phyloP scores from a whole-genome alignment of 2,797 vertebrate genomes.

The Naso thynnoides region DNA sequence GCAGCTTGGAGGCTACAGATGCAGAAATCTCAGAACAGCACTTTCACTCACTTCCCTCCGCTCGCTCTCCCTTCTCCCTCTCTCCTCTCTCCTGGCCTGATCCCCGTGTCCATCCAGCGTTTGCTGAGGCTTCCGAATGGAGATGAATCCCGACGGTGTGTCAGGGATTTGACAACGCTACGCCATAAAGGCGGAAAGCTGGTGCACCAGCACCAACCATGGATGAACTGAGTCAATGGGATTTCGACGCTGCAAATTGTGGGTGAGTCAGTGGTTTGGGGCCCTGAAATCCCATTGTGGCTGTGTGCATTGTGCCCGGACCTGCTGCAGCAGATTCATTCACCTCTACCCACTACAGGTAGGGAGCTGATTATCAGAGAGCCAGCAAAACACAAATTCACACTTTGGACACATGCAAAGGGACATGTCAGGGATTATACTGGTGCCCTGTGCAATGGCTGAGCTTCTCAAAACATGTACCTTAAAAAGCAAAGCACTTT shows the following conservation, averaged over 20 bases:
- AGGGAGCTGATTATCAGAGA: slow-evolving; percentile 64
- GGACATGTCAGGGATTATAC: slow-evolving; percentile 65
- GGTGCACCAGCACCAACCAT: slow-evolving; percentile 49
- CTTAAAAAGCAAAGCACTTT: slow-evolving; percentile 44
- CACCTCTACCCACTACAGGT: slow-evolving; percentile 64
- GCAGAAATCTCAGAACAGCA: slow-evolving; percentile 71
- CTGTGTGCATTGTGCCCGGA: slow-evolving; percentile 57
- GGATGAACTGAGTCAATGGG: slow-evolving; percentile 72
- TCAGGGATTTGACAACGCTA: slow-evolving; percentile 73
- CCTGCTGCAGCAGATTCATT: slow-evolving; percentile 75
- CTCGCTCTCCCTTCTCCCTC: slow-evolving; percentile 28
- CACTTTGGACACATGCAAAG: slow-evolving; percentile 45
- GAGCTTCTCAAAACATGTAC: slow-evolving; percentile 50
- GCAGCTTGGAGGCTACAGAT: slow-evolving; percentile 66
- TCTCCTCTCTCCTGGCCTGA: slow-evolving; percentile 58
- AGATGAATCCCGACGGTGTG: slow-evolving; percentile 75
- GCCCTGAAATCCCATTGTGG: slow-evolving; percentile 78
- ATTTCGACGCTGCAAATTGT: slow-evolving; percentile 73
- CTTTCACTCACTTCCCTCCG: slow-evolving; percentile 53
- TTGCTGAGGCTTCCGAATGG: slow-evolving; percentile 78
- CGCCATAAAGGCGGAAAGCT: slow-evolving; percentile 65
- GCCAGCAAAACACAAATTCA: slow-evolving; percentile 54
- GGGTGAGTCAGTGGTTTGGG: slow-evolving; percentile 74
- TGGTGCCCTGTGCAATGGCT: slow-evolving; percentile 34
- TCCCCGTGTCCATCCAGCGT: slow-evolving; percentile 75